Evolutionary conservation across 2,113 vertebrate genomes (phyloP).

Genomic region (Bufo bufo): DNA sequence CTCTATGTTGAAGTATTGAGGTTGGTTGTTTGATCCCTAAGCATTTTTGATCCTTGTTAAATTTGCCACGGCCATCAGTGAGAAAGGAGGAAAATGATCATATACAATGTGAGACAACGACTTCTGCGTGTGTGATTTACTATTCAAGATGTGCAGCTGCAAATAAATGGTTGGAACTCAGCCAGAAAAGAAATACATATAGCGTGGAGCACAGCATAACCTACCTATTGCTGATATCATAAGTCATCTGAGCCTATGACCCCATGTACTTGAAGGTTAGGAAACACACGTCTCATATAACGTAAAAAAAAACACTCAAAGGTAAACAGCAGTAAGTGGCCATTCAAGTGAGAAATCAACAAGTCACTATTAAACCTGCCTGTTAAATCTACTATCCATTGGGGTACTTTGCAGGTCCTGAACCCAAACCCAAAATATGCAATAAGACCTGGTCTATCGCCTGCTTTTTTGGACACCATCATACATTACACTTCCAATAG

Average conservation of each 20-base stretch:
- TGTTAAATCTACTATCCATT: too few relatives aligned
- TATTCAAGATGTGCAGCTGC: slow-evolving; percentile 82
- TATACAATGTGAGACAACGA: slow-evolving; percentile 85
- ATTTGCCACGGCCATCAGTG: slow-evolving; percentile 65
- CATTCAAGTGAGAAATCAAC: neutral
- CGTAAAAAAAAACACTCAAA: neutral
- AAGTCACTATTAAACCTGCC: too few relatives aligned
- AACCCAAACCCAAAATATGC: too few relatives aligned
- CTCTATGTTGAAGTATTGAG: slow-evolving; percentile 38
- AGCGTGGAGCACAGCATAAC: slow-evolving; percentile 67
- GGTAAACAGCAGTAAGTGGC: neutral
- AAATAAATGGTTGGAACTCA: slow-evolving; percentile 73
- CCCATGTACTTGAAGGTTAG: neutral
- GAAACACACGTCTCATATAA: neutral
- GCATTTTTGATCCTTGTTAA: slow-evolving; percentile 36
- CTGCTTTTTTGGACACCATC: too few relatives aligned
- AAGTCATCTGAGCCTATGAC: neutral
- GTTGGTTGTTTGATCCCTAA: slow-evolving; percentile 50
- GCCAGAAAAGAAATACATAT: slow-evolving; percentile 72
- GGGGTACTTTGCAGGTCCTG: too few relatives aligned
- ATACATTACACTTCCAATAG: too few relatives aligned
- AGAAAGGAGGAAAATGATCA: slow-evolving; percentile 71
- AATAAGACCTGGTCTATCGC: too few relatives aligned
- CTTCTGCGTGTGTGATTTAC: slow-evolving; percentile 84
- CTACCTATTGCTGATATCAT: slow-evolving; percentile 60